Evolutionary conservation across 1,140 invertebrate genomes (phyloP).

Genomic region (Dendroctonus valens): DNA sequence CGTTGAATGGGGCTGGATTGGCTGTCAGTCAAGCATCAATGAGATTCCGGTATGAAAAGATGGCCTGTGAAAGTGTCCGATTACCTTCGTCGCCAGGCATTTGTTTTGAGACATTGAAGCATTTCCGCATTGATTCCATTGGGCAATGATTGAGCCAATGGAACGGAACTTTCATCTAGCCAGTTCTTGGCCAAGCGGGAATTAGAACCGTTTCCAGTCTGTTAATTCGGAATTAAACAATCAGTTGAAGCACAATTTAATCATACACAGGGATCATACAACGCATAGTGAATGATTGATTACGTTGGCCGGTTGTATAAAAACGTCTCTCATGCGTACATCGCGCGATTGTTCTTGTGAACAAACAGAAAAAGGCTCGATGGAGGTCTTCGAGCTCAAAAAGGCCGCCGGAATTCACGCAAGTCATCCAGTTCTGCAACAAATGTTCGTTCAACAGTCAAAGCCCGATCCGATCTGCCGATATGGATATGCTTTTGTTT

Average conservation of each 20-base stretch:
- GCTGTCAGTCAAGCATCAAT: too few species aligned
- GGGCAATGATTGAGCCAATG: too few species aligned
- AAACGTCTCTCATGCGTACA: constrained; percentile 26
- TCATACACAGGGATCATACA: background rate
- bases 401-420: constrained; percentile 9
- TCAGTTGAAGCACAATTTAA: background rate
- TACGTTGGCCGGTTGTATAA: constrained; percentile 7
- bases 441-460: constrained; percentile 23
- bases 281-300: constrained; percentile 13
- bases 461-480: constrained; percentile 21
- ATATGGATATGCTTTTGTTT: constrained; percentile 29
- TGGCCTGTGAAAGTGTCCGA: too few species aligned
- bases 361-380: constrained; percentile 28
- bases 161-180: too few species aligned
- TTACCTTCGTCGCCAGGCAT: too few species aligned
- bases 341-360: constrained; percentile 29
- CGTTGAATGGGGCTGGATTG: too few species aligned
- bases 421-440: constrained; percentile 28
- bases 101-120: too few species aligned
- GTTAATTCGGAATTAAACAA: background rate
- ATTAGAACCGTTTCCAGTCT: background rate
- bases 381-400: constrained; percentile 14
- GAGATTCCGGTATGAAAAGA: too few species aligned
- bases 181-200: too few species aligned
- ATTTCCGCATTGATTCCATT: too few species aligned